Evolutionary conservation across 2,888 invertebrate species (phyloP), one percentile per base, ranked within the genome.

Genomic region (Pelosia muscerda): DNA sequence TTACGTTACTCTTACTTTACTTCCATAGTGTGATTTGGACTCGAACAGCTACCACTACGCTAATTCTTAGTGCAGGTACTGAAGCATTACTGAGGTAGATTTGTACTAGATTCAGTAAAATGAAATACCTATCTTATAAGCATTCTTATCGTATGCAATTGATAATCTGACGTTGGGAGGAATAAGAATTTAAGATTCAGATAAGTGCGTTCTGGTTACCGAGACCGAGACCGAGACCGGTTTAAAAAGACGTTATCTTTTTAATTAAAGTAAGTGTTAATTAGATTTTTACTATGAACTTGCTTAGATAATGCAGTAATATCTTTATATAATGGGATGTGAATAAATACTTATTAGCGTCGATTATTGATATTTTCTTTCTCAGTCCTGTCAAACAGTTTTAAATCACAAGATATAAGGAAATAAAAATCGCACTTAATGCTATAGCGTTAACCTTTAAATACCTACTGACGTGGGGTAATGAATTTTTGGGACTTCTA

Each of bases 251-350:
- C n/a, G 2, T n/a, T 49, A 49, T 49, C 49, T 49, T 4, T n/a
- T n/a, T 49, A 49, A n/a, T 49, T n/a, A 49, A 49, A 49, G 8
- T 49, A 49, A 49, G 49, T 49, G 49, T n/a, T 49, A 49, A 49
- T 49, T 49, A n/a, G 9, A n/a, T 49, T 49, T 49, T n/a, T 49
- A 49, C n/a, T n/a, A 49, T 9, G 49, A 49, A 49, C 49, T n/a
- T 19, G 49, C n/a, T 49, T 49, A 9, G 49, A 49, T n/a, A 49
- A 49, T n/a, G 49, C 8, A 5, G 19, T 42, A 6, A n/a, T n/a
- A 49, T n/a, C n/a, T 49, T 49, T n/a, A 49, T n/a, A 9, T 49
- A 49, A 49, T 49, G 19, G 49, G 49, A 19, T 2, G 49, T 49
- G 49, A 49, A 15, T 49, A 4, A 49, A 49, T 49, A 9, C 19